These are phyloP conservation scores for Parauchenoglanis ngamensis DNA, from an alignment of 2,797 vertebrate species.

Conservation along the genomic window DNA sequence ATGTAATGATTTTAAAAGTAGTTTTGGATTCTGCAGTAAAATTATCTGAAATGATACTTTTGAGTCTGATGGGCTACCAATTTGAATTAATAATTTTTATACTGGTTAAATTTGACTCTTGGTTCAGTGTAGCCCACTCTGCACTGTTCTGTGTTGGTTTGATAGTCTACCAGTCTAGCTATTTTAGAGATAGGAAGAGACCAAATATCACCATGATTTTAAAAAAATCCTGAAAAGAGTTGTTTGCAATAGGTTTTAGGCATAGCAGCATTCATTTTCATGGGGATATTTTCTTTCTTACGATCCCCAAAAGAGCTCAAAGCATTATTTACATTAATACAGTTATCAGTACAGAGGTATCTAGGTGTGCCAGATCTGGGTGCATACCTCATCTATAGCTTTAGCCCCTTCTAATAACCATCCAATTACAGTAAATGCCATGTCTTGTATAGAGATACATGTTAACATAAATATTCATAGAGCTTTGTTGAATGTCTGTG, in stretches of 20 bases:
- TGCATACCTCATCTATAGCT: not conserved
- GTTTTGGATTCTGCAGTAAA: no score
- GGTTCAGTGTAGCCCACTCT: not conserved
- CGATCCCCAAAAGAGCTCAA: not conserved
- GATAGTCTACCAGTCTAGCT: not conserved
- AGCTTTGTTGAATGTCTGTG: not conserved
- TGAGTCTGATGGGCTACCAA: not conserved
- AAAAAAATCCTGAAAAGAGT: not conserved
- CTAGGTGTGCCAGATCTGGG: not conserved
- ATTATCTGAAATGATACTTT: not conserved
- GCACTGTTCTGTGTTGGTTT: not conserved
- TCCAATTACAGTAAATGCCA: not conserved
- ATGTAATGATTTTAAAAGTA: no score
- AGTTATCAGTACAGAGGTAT: not conserved
- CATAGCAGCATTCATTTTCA: not conserved
- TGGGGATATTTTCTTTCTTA: not conserved
- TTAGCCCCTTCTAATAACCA: not conserved
- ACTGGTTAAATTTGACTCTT: not conserved
- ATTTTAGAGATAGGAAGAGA: not conserved
- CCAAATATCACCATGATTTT: not conserved
- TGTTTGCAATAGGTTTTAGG: not conserved
- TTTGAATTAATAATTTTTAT: not conserved
- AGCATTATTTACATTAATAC: not conserved
- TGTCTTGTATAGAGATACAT: not conserved
- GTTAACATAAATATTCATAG: not conserved